phyloP scores from a whole-genome alignment of 53 echinoderm and acorn worm species.

The Paelopatides confundens region DNA sequence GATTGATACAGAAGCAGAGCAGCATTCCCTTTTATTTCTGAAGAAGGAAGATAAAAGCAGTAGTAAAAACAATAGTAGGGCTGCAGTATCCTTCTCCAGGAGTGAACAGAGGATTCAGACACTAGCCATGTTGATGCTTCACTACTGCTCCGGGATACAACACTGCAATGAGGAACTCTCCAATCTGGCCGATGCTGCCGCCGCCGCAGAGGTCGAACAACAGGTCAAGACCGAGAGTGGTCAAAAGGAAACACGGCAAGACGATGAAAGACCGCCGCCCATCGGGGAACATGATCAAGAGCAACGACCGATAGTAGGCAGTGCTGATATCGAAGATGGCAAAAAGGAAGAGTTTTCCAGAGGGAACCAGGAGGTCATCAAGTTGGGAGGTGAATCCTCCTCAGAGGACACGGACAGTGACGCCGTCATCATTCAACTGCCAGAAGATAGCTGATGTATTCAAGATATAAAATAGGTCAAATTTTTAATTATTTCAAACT shows the following conservation, averaged over 20 bases:
- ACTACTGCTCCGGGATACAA: constrained; percentile 98
- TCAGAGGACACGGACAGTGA: constrained; percentile 12
- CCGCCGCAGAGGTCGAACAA: background rate
- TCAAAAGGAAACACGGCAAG: background rate
- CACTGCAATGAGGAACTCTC: constrained; percentile 86
- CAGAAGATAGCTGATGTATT: background rate
- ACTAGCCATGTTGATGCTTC: constrained; percentile 92
- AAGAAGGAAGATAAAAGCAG: constrained; percentile 72
- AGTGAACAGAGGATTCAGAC: constrained; percentile 98
- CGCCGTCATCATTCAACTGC: background rate
- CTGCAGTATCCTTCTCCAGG: constrained; percentile 65
- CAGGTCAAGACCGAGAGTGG: background rate
- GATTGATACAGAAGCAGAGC: constrained; percentile 86
- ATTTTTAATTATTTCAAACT: background rate
- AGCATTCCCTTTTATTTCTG: constrained; percentile 64
- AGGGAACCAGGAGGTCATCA: background rate
- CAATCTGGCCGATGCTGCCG: background rate
- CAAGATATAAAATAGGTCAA: background rate
- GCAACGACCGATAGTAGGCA: background rate
- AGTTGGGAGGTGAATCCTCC: background rate
- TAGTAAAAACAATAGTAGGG: constrained; percentile 62
- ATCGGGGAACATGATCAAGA: background rate
- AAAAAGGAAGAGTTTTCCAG: background rate
- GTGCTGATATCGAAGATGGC: background rate
- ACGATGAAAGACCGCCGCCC: background rate